Percentiles rank a stretch among this genome's conserved stretches.
Evolutionary conservation across 2,113 vertebrate genomes (phyloP).

Genomic region (Trematomus loennbergii): DNA sequence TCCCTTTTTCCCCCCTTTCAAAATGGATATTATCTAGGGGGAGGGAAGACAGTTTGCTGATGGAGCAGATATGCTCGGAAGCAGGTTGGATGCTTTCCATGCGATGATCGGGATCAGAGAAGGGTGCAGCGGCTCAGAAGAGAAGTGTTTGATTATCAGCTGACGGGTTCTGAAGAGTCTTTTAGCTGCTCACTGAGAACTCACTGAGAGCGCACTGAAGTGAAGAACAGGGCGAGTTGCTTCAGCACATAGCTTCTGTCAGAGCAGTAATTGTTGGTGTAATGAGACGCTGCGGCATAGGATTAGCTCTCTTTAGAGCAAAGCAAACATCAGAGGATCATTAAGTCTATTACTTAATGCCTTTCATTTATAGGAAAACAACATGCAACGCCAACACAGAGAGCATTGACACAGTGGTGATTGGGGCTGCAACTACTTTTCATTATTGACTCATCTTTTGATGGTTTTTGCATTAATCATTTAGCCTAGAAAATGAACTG

Average conservation of each 20-base stretch:
- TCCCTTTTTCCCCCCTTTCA: slow-evolving; percentile 25
- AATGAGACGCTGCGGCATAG: slow-evolving; percentile 53
- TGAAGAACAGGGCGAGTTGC: slow-evolving; percentile 21
- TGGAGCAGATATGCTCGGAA: slow-evolving; percentile 48
- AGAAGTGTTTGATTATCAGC: slow-evolving; percentile 51
- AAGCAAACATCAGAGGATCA: slow-evolving; percentile 57
- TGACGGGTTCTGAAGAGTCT: slow-evolving; percentile 25
- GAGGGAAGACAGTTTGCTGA: slow-evolving; percentile 61
- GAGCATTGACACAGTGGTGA: neutral
- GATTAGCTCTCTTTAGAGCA: slow-evolving; percentile 59
- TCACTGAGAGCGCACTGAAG: slow-evolving; percentile 4
- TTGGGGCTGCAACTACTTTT: neutral
- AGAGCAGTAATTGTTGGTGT: slow-evolving; percentile 58
- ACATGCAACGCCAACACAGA: neutral
- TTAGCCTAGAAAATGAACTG: neutral
- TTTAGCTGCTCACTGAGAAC: slow-evolving; percentile 29
- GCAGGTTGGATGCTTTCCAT: slow-evolving; percentile 27
- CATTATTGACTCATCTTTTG: neutral
- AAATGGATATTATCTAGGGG: slow-evolving; percentile 25
- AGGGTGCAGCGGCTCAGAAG: slow-evolving; percentile 8
- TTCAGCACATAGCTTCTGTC: slow-evolving; percentile 43
- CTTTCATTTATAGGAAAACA: slow-evolving; percentile 4
- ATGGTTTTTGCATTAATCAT: neutral
- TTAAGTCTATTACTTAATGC: slow-evolving; percentile 12
- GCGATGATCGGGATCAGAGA: slow-evolving; percentile 45